A percentile compares a stretch with the other conserved stretches of the same genome.
These are phyloP conservation scores for Ceyx melanurus DNA, from an alignment of 2,113 vertebrate genomes.

Conservation along the genomic window DNA sequence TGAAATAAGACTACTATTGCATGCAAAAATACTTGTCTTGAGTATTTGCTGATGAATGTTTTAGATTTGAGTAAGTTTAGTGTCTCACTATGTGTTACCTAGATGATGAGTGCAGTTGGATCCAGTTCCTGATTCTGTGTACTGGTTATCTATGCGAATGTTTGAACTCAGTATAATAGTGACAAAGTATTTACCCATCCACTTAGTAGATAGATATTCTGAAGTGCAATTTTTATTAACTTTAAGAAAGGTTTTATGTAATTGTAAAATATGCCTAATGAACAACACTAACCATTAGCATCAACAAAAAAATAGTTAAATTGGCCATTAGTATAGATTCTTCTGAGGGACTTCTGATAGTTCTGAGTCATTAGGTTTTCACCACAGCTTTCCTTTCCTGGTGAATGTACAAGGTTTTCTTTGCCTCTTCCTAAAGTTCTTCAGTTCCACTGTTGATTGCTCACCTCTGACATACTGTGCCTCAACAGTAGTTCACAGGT, in stretches of 20 bases:
- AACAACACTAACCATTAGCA: neutral
- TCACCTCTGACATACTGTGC: neutral
- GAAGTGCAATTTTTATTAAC: neutral
- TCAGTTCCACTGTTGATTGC: neutral
- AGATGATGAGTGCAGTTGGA: neutral
- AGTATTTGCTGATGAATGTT: neutral
- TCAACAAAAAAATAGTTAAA: neutral
- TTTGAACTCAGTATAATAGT: neutral
- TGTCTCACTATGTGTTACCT: neutral
- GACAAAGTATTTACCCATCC: neutral
- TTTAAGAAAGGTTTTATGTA: neutral
- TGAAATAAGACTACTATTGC: neutral
- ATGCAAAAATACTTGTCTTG: neutral
- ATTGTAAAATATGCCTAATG: accelerated
- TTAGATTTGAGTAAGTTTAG: neutral
- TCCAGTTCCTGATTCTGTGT: neutral
- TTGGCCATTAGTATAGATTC: neutral
- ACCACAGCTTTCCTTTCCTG: neutral
- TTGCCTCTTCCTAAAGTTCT: neutral
- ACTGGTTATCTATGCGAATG: neutral
- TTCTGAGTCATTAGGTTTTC: neutral
- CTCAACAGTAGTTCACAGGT: neutral
- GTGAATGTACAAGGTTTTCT: neutral
- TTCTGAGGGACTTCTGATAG: neutral
- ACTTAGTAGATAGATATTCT: neutral